These are phyloP conservation scores for Mustela lutreola DNA, from an alignment of 2,113 vertebrate species.

Conservation along the genomic window DNA sequence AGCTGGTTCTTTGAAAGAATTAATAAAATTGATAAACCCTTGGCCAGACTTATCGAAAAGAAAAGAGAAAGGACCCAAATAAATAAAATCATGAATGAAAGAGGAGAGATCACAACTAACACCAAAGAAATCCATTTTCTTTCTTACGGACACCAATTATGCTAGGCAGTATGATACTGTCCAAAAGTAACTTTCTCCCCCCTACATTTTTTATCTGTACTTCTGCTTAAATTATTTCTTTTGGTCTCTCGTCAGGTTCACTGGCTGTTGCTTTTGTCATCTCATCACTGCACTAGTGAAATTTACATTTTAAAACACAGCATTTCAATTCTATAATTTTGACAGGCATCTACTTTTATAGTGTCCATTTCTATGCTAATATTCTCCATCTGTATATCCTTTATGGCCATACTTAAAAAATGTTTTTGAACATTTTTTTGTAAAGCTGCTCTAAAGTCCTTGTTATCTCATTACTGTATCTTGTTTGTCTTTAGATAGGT, in stretches of 20 bases:
- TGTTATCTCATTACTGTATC: background rate
- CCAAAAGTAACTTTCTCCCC: background rate
- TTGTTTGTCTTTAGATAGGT: background rate
- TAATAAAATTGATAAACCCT: too few species aligned
- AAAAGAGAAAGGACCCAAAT: too few species aligned
- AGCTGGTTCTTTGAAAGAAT: too few species aligned
- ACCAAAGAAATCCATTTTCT: background rate
- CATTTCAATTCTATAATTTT: background rate
- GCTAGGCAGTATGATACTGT: background rate
- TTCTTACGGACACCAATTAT: background rate
- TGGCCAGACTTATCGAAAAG: too few species aligned
- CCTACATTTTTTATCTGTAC: background rate
- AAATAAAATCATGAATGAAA: too few species aligned
- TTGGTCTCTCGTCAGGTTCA: background rate
- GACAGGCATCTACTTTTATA: background rate
- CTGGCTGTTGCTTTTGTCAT: background rate
- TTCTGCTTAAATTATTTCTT: background rate
- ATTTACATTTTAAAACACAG: background rate
- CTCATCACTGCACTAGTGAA: background rate
- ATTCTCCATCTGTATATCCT: background rate
- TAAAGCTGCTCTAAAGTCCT: background rate
- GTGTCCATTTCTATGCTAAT: background rate
- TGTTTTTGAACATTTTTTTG: background rate
- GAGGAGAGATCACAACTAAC: too few species aligned
- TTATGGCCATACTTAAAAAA: background rate